These are phyloP conservation scores for Choloepus hoffmanni DNA, from an alignment of 2,113 vertebrate species.

Conservation along the genomic window DNA sequence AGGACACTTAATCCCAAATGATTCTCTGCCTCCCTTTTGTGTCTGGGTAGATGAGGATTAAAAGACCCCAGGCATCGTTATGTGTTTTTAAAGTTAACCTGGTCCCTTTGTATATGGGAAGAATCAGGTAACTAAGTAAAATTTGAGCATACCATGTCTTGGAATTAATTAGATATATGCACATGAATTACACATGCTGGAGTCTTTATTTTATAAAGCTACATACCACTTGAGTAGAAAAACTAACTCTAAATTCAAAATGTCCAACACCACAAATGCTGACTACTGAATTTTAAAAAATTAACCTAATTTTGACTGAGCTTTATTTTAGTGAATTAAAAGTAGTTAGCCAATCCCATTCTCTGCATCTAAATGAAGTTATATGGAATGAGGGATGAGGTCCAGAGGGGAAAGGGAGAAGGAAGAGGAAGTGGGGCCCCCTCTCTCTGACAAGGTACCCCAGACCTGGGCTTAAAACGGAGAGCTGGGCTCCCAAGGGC, in stretches of 20 bases:
- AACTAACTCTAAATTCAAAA: slow-evolving; percentile 67
- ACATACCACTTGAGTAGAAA: slow-evolving; percentile 22
- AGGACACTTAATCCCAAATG: not conserved
- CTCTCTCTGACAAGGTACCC: not conserved
- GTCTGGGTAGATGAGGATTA: not conserved
- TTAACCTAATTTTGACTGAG: not conserved
- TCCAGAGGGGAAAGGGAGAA: not conserved
- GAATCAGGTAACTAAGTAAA: slow-evolving; percentile 9
- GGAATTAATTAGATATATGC: slow-evolving; percentile 43
- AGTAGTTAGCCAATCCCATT: not conserved
- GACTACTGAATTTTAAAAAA: not conserved
- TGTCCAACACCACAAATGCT: slow-evolving; percentile 10
- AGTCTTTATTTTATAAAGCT: slow-evolving; percentile 55
- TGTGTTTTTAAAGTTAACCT: not conserved
- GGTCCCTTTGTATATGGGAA: not conserved
- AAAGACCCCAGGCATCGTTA: not conserved
- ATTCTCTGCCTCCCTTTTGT: not conserved
- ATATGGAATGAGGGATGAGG: not conserved
- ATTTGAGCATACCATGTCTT: not conserved
- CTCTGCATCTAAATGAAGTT: not conserved
- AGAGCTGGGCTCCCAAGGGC: not conserved
- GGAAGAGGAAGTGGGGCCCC: not conserved
- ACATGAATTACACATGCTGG: slow-evolving; percentile 49
- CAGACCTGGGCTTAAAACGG: not conserved
- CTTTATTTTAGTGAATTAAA: slow-evolving; percentile 35